Base-by-base conservation (phyloP, 2,888 invertebrate species). In the Parnassius mnemosyne region DNA sequence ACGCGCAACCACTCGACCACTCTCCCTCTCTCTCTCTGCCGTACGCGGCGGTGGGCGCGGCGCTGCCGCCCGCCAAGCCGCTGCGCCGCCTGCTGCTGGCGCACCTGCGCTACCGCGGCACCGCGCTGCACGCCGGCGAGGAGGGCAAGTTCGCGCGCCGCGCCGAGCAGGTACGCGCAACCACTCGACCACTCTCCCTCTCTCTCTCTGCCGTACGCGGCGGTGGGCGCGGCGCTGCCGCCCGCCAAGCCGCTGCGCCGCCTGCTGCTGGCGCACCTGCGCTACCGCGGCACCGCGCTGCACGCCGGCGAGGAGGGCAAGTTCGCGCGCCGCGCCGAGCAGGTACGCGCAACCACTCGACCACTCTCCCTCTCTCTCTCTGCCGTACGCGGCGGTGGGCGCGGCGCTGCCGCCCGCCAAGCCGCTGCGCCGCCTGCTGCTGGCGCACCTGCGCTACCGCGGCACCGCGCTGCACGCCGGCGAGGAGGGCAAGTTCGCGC, bases 101-200 rank as follows among this genome's bases (percentile, higher is more conserved):
- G 0, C 98, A 98, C 83, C 92, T 98, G 74, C 96, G 97, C 71
- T 94, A 97, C 73, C 96, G 98, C 78, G 95, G 97, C 66, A 97
- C 98, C 71, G 95, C 97, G 43, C 95, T 96, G 66, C 96, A 95
- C 71, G 76, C 81, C 0, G 97, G 97, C 0, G 98, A 98, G 83
- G 98, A 98, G 85, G 98, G 98, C 52, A 97, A 97, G 89, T 98
- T 96, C 85, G 98, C 98, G 0, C 88, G 98, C 68, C 96, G 98
- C 79, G 97, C 98, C 11, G 97, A 98, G 77, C 97, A 97, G 92
- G 95, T 25, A 81, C 9, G 52, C 25, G 34, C 46, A 46, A 46
- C 2, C 12, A 12, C 46, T 10, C 3, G 7, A 46, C 46, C 46
- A 7, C 46, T 46, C 10, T 46, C n/a, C n/a, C n/a, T n/a, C n/a